phyloP scores from a whole-genome alignment of 2,113 vertebrate genomes.

The Cyrtonyx montezumae region DNA sequence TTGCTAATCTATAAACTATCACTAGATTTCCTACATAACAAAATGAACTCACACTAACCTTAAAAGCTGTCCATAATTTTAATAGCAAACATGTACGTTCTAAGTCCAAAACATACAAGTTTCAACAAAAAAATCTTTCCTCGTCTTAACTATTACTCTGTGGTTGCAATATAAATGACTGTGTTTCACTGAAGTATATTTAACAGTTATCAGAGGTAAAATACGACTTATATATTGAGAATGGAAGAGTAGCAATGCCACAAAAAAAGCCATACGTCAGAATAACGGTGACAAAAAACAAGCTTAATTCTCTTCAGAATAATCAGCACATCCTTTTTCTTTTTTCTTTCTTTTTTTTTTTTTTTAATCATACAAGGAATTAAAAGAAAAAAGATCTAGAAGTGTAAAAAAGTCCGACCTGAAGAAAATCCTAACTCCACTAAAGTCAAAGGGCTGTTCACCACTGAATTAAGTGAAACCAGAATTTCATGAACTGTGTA shows the following conservation, averaged over 20 bases:
- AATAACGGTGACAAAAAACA: not conserved
- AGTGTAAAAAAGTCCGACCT: not conserved
- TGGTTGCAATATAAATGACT: not conserved
- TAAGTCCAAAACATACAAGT: not conserved
- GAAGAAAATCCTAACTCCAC: not conserved
- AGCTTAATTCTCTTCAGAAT: not conserved
- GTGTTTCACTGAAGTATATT: not conserved
- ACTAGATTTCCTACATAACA: not conserved
- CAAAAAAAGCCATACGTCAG: not conserved
- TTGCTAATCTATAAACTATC: not conserved
- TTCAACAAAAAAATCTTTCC: not conserved
- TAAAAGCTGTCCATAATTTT: not conserved
- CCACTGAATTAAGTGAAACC: not conserved
- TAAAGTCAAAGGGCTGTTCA: not conserved
- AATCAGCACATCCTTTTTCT: not conserved
- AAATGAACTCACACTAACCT: not conserved
- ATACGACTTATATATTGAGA: not conserved
- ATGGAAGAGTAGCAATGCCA: not conserved
- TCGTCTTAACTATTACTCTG: not conserved
- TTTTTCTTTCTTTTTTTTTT: not conserved
- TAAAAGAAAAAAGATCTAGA: not conserved
- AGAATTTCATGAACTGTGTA: not conserved
- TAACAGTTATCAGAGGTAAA: not conserved
- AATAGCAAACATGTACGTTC: not conserved
- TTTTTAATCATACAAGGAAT: not conserved